A percentile compares a stretch with the other conserved stretches of the same genome.
Evolutionary conservation across 2,113 vertebrate genomes (phyloP).

Genomic region (Salvelinus sp.): DNA sequence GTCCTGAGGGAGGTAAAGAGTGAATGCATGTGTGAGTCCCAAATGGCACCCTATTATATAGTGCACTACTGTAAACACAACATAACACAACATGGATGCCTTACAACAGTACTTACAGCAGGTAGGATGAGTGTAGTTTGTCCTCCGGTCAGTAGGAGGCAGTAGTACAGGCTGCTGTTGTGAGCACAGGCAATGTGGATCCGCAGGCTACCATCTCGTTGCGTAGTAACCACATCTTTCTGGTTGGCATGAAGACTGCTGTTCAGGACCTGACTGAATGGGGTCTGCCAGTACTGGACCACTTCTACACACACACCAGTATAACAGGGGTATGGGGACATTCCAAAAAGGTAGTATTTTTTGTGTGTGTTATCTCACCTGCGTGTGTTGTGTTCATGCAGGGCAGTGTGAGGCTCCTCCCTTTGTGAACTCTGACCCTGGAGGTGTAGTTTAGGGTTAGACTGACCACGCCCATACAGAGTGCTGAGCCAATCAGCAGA

Average conservation of each 20-base stretch:
- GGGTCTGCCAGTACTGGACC: slow-evolving; percentile 69
- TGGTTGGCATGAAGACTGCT: slow-evolving; percentile 10
- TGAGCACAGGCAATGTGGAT: slow-evolving; percentile 44
- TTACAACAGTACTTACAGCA: not conserved
- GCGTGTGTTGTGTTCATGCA: slow-evolving; percentile 43
- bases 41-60: accelerated
- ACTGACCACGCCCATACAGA: not conserved
- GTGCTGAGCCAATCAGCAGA: not conserved
- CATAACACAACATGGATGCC: no score
- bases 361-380: slow-evolving; percentile 45
- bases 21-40: not conserved
- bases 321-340: not conserved
- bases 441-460: slow-evolving; percentile 30
- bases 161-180: slow-evolving; percentile 72
- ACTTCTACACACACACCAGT: slow-evolving; percentile 33
- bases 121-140: slow-evolving; percentile 51
- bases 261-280: slow-evolving; percentile 59
- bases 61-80: not conserved
- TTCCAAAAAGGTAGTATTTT: not conserved
- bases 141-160: slow-evolving; percentile 47
- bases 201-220: slow-evolving; percentile 56
- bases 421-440: slow-evolving; percentile 33
- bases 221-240: slow-evolving; percentile 45
- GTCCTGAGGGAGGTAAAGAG: not conserved
- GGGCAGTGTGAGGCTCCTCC: slow-evolving; percentile 38